Percentiles rank a stretch among this genome's conserved stretches.
Evolutionary conservation across 1,140 invertebrate genomes (phyloP).

Genomic region (Aleiodes sp.): DNA sequence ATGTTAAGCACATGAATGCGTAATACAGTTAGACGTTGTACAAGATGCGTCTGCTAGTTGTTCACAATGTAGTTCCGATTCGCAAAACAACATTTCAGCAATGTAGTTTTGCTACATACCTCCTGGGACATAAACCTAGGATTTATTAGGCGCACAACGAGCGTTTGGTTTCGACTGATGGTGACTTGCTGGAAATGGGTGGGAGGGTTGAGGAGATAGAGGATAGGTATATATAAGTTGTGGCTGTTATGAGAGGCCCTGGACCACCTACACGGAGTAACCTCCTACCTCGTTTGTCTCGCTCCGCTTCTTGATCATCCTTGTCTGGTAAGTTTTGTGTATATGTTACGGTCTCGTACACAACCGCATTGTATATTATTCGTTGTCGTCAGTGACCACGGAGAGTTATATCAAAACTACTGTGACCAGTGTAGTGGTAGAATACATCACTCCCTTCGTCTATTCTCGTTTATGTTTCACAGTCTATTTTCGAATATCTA

Average conservation of each 20-base stretch:
- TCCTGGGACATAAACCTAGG: slow-evolving; percentile 36
- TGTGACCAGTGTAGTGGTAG: not conserved
- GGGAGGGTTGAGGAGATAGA: not conserved
- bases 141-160: slow-evolving; percentile 43
- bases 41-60: not conserved
- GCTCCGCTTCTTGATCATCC: slow-evolving; percentile 23
- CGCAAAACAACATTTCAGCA: not conserved
- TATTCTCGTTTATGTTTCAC: not conserved
- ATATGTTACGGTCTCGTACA: slow-evolving; percentile 4
- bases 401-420: slow-evolving; percentile 12
- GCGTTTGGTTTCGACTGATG: slow-evolving; percentile 41
- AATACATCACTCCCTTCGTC: not conserved
- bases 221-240: not conserved
- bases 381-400: slow-evolving; percentile 10
- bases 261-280: slow-evolving; percentile 31
- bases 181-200: not conserved
- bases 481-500: not conserved
- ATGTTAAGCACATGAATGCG: not conserved
- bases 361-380: slow-evolving; percentile 8
- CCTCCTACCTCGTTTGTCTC: slow-evolving; percentile 35
- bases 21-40: not conserved
- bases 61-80: not conserved
- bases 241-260: slow-evolving; percentile 12
- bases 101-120: slow-evolving; percentile 39
- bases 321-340: not conserved